Percentiles rank a stretch among this genome's conserved stretches.
Evolutionary conservation across 2,888 invertebrate genomes (phyloP).

Genomic region (Eueremaeus valkanovi): DNA sequence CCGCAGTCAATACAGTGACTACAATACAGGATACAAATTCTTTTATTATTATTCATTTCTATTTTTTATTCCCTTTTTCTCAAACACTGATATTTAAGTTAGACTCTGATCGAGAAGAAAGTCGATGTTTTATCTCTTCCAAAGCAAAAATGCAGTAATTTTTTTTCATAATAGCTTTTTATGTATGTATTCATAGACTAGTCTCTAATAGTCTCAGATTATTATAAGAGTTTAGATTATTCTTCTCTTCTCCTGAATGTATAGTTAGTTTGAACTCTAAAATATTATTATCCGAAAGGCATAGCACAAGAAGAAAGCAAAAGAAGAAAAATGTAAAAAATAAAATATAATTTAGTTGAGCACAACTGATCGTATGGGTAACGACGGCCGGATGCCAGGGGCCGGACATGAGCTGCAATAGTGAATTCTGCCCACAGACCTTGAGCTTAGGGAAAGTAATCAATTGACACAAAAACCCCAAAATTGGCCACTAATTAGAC

Average conservation of each 20-base stretch:
- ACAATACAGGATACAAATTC: slow-evolving; percentile 2
- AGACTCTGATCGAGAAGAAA: slow-evolving; percentile 1
- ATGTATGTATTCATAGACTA: not conserved
- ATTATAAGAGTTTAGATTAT: not conserved
- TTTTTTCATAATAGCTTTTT: slow-evolving; percentile 14
- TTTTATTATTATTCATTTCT: not conserved
- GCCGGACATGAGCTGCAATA: too few relatives aligned
- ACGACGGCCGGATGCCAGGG: too few relatives aligned
- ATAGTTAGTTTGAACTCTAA: too few relatives aligned
- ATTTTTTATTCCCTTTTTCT: not conserved
- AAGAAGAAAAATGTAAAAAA: too few relatives aligned
- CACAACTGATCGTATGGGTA: too few relatives aligned
- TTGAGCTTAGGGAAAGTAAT: too few relatives aligned
- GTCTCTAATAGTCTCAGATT: not conserved
- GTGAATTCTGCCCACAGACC: too few relatives aligned
- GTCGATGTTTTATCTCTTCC: not conserved
- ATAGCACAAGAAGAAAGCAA: too few relatives aligned
- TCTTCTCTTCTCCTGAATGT: not conserved
- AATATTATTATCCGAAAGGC: too few relatives aligned
- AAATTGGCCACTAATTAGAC: too few relatives aligned
- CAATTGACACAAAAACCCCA: too few relatives aligned
- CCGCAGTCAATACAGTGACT: not conserved
- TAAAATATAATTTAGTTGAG: too few relatives aligned
- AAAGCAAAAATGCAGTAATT: not conserved
- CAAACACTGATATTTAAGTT: not conserved